Evolutionary conservation across 2,113 vertebrate genomes (phyloP), one percentile per base, ranked within the genome.

Genomic region (Rhynchopsitta pachyrhyncha): DNA sequence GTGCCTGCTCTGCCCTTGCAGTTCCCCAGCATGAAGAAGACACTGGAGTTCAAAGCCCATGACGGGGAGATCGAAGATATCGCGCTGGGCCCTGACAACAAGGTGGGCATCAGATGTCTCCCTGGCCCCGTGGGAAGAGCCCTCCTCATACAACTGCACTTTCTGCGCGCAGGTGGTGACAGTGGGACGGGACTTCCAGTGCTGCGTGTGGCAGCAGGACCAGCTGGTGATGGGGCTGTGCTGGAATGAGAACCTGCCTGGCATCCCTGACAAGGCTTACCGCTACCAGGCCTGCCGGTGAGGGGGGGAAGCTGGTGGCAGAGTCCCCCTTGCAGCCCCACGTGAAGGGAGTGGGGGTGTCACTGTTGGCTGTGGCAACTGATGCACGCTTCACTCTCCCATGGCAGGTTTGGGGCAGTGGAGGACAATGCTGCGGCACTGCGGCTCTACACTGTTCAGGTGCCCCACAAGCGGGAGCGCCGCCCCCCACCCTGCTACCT

Each of bases 371-470:
- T 14, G 9, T 59, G 57, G 13, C 22, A 24, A 24, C 13, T 24
- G 57, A 35, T 24, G 57, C 22, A 59, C 14, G 33, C 22, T 59
- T 23, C 20, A 7, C 33, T 59, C n/a, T 59, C 42, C 9, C 3
- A 0, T 0, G 57, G 39, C 92, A 99, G 99, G 97, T 99, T 99
- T 39, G 99, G 98, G 73, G 96, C 95, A 0, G 99, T 99, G 68
- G 98, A 98, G 76, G 99, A 99, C 96, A 98, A 98, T 35, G 98
- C 98, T 3, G 97, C 98, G 5, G 97, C 97, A 1, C 95, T 99
- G 81, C 98, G 99, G 70, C 98, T 99, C 62, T 99, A 99, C 97
- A 99, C 99, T 0, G 99, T 99, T 55, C 99, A 99, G 97, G 99
- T 99, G 85, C 99, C 99, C 18, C 98, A 99, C 96, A 99, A 99